A percentile compares a stretch with the other conserved stretches of the same genome.
Conservation (phyloP, 1,140 invertebrate species). For the Neodiprion pinetum region DNA sequence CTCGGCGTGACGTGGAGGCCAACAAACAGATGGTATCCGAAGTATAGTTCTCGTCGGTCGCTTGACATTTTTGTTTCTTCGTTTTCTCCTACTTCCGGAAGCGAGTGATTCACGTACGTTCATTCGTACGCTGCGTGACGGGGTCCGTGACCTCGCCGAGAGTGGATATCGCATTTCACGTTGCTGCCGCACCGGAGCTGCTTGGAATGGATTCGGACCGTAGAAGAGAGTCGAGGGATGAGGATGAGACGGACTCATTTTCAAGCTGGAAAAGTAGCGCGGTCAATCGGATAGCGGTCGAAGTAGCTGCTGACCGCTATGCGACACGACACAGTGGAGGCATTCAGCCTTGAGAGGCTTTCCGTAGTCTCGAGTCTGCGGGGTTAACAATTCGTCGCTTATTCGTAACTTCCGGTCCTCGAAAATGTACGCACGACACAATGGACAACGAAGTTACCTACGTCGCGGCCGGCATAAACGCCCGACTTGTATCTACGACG, state of each 20-base stretch:
- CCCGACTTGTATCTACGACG: not conserved
- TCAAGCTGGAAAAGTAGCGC: not conserved
- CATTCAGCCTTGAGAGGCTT: constrained; percentile 4
- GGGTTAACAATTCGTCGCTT: not conserved
- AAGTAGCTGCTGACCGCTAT: not conserved
- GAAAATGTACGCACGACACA: not conserved
- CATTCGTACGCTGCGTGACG: not conserved
- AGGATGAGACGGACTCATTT: no score
- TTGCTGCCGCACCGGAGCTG: not conserved
- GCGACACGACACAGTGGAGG: not conserved
- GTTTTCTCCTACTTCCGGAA: not conserved
- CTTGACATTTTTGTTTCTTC: not conserved
- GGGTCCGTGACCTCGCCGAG: not conserved
- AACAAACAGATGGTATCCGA: not conserved
- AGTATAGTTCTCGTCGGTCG: not conserved
- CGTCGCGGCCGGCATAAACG: not conserved
- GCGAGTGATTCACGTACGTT: not conserved
- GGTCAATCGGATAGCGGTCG: not conserved
- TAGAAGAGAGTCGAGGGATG: no score
- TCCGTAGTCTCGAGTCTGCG: not conserved
- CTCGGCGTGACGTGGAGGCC: not conserved
- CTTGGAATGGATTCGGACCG: not conserved
- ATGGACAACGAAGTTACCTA: not conserved
- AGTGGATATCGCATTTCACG: not conserved
- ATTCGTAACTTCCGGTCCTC: not conserved